Evolutionary conservation across 1,140 invertebrate genomes (phyloP).

Genomic region (Drosophila rhopaloa): DNA sequence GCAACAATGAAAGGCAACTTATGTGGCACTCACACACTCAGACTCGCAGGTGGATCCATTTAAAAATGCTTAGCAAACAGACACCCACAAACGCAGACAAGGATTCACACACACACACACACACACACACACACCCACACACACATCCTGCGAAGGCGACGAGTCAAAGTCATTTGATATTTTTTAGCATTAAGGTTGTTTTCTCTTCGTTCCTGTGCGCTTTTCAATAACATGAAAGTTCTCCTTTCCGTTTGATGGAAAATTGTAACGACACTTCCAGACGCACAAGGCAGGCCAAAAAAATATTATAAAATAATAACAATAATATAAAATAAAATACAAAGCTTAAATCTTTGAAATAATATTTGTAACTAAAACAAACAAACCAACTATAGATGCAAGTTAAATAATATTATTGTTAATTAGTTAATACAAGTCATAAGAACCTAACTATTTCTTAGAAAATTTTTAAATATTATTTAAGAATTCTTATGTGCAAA

Average conservation of each 20-base stretch:
- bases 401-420: no score
- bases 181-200: slow-evolving; percentile 67
- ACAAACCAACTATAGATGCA: no score
- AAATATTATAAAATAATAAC: no score
- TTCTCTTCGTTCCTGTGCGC: slow-evolving; percentile 48
- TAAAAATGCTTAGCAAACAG: slow-evolving; percentile 74
- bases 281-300: background rate
- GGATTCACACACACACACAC: slow-evolving; percentile 12
- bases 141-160: slow-evolving; percentile 24
- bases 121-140: slow-evolving; percentile 12
- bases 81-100: slow-evolving; percentile 16
- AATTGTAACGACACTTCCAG: slow-evolving; percentile 65
- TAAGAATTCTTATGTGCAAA: no score
- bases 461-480: no score
- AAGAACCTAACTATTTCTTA: no score
- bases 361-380: no score
- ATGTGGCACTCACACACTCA: slow-evolving; percentile 27
- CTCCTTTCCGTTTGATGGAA: slow-evolving; percentile 60
- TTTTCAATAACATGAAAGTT: slow-evolving; percentile 81
- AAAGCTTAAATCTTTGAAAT: no score
- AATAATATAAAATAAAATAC: background rate
- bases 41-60: slow-evolving; percentile 62
- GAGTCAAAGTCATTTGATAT: slow-evolving; percentile 70
- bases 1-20: slow-evolving; percentile 52
- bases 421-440: no score